Evolutionary conservation across 2,888 invertebrate genomes (phyloP).

Genomic region (Nephrotoma appendiculata): DNA sequence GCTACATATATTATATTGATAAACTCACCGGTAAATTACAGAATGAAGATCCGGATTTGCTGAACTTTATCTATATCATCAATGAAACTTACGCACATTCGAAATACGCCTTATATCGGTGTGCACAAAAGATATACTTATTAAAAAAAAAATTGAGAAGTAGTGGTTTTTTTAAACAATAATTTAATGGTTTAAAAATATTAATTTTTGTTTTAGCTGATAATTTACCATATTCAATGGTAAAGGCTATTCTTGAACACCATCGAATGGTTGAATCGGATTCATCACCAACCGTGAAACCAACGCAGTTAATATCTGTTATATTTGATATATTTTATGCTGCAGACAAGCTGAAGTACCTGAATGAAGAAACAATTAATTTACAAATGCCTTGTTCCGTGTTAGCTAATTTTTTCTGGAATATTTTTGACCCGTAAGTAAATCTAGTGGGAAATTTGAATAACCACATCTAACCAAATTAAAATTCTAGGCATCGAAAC

Average conservation of each 20-base stretch:
- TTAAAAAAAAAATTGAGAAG: slow-evolving; percentile 27
- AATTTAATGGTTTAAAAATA: neutral
- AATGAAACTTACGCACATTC: neutral
- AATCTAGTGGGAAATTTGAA: neutral
- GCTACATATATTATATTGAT: neutral
- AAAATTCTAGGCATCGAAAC: slow-evolving; percentile 21
- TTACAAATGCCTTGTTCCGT: slow-evolving; percentile 22
- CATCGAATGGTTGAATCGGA: slow-evolving; percentile 22
- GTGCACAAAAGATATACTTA: slow-evolving; percentile 26
- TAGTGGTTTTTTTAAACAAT: slow-evolving; percentile 16
- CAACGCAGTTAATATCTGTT: slow-evolving; percentile 26
- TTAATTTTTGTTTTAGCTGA: slow-evolving; percentile 18
- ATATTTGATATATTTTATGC: slow-evolving; percentile 30
- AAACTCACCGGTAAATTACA: neutral
- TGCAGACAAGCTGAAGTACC: slow-evolving; percentile 27
- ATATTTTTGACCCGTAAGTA: slow-evolving; percentile 29
- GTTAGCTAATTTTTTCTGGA: slow-evolving; percentile 29
- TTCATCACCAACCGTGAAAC: slow-evolving; percentile 24
- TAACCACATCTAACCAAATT: neutral
- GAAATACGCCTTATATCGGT: slow-evolving; percentile 29
- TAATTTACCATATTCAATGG: slow-evolving; percentile 26
- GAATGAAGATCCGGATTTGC: neutral
- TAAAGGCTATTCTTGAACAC: slow-evolving; percentile 25
- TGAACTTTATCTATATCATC: neutral
- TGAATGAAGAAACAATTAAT: slow-evolving; percentile 18